Conservation (phyloP, 2,113 vertebrate genomes). For the Cavia porcellus region DNA sequence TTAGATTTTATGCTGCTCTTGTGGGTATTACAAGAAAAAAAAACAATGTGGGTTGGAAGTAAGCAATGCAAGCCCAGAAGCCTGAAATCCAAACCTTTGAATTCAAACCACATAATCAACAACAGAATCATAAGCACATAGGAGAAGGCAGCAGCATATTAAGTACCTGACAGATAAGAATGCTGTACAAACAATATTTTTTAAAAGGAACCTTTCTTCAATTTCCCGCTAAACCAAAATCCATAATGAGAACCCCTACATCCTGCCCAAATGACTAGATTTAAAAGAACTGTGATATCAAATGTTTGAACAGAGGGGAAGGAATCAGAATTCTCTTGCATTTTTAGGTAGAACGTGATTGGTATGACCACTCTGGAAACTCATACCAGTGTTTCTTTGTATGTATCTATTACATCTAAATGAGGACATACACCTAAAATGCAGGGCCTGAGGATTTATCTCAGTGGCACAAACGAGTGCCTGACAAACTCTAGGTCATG, state of each 20-base stretch:
- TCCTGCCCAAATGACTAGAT: background rate
- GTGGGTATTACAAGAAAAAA: background rate
- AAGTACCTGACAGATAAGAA: background rate
- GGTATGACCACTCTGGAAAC: constrained; percentile 58
- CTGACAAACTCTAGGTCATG: too few relatives aligned
- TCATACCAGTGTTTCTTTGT: background rate
- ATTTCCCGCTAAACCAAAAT: background rate
- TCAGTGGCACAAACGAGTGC: too few relatives aligned
- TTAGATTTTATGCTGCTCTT: background rate
- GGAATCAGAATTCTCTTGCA: constrained; percentile 1
- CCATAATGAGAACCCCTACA: background rate
- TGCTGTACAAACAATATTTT: background rate
- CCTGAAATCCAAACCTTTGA: constrained; percentile 50
- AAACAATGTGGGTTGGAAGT: constrained; percentile 14
- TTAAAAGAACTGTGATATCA: background rate
- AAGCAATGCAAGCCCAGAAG: constrained; percentile 12
- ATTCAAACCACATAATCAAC: background rate
- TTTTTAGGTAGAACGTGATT: background rate
- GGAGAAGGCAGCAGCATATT: background rate
- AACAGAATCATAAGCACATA: constrained; percentile 15
- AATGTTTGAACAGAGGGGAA: background rate
- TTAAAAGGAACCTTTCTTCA: background rate
- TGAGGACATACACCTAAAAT: background rate
- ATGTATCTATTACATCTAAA: background rate
- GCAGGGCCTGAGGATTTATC: too few relatives aligned